Evolutionary conservation across 2,797 vertebrate genomes (phyloP), one percentile per base, ranked within the genome.

Genomic region (Myiotriccus ornatus): DNA sequence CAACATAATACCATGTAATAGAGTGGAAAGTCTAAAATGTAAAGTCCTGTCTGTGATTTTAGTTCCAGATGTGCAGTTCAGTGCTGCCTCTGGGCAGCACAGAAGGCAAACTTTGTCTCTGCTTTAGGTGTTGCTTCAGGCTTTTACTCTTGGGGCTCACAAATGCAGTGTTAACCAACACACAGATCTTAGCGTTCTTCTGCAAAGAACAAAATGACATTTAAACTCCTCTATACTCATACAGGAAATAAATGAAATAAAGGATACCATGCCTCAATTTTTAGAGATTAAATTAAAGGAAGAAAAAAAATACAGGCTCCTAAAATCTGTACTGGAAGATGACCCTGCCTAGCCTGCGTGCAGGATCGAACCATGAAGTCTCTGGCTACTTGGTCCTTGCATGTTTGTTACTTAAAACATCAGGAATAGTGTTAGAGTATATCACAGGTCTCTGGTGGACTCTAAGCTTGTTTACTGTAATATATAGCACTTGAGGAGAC

Each of bases 321-420:
- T 79, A 37, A 84, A 90, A 68, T 71, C 53, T 89, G 0, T 6
- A 7, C 28, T 27, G 70, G 39, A 75, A 70, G 30, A 23, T 69
- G 27, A 49, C 12, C 34, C 35, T 53, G 32, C 53, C 0, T 0
- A 87, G 20, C n/a, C n/a, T 43, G 1, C 8, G 6, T 88, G 39
- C 21, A 19, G 60, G 46, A 53, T 75, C 1, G 0, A 81, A 53
- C 79, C 49, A 32, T 71, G 69, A 87, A 34, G 19, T 73, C 47
- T 70, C 59, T 63, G 43, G 24, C 25, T 82, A 24, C 41, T 84
- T 69, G 62, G 16, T 62, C 27, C 50, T 67, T 89, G 18, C 15
- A 5, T 44, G 15, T 75, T 86, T 90, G 6, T 82, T 62, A 35
- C 43, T 75, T 86, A 55, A 90, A 86, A 44, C 12, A 35, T 75